These are phyloP conservation scores for Archivesica marissinica DNA, from an alignment of 1,140 invertebrate genomes.

Conservation along the genomic window DNA sequence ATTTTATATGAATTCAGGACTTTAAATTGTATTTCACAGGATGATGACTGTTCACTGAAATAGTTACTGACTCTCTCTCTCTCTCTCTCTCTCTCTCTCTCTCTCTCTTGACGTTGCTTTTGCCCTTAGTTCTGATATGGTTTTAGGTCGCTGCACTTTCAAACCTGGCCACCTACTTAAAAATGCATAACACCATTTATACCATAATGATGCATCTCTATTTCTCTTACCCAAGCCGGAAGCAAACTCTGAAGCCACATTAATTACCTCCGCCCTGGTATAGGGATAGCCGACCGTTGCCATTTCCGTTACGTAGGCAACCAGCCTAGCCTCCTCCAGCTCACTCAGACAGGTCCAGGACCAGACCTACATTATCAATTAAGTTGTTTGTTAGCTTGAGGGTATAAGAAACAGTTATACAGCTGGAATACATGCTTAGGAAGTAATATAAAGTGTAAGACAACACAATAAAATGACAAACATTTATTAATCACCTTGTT, in stretches of 20 bases:
- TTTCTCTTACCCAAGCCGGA: not conserved
- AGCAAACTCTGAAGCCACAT: conserved; percentile 5
- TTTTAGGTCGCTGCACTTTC: not conserved
- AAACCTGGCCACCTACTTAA: conserved; percentile 4
- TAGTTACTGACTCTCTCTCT: not conserved
- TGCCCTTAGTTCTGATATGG: not conserved
- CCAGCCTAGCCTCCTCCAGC: not conserved
- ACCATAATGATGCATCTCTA: not conserved
- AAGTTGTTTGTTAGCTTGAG: not conserved
- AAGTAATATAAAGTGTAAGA: not conserved
- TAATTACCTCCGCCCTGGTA: not conserved
- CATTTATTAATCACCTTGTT: not conserved
- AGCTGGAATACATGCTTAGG: not conserved
- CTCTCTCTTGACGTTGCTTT: not conserved
- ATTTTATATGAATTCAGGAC: not conserved
- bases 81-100: too few species aligned
- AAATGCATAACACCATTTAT: not conserved
- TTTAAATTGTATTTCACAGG: not conserved
- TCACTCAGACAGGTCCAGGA: conserved; percentile 8
- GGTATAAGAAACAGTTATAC: not conserved
- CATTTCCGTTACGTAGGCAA: not conserved
- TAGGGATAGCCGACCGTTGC: not conserved
- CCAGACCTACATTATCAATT: not conserved
- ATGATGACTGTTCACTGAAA: not conserved
- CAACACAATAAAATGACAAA: not conserved